Conservation (phyloP, 2,113 vertebrate genomes). For the Oryzias javanicus region DNA sequence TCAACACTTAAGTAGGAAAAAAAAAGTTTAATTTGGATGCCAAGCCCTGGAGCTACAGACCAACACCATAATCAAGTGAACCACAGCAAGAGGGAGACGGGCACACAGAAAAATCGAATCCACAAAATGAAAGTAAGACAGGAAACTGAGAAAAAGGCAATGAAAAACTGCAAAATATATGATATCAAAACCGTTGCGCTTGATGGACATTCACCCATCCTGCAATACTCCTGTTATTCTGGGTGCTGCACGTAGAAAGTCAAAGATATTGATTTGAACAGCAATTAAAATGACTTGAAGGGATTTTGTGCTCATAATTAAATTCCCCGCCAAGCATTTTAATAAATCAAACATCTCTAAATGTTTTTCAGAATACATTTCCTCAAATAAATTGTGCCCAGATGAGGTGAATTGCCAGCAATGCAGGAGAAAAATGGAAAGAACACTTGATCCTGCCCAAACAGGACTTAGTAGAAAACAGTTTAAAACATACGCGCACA, state of each 20-base stretch:
- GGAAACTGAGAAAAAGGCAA: conserved; percentile 42
- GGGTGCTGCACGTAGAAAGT: not conserved
- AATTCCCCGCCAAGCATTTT: not conserved
- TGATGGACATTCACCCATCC: conserved; percentile 41
- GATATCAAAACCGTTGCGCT: conserved; percentile 40
- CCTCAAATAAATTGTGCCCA: conserved; percentile 21
- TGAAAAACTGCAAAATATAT: conserved; percentile 43
- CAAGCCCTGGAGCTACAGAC: conserved; percentile 65
- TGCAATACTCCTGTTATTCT: conserved; percentile 22
- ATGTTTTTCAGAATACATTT: conserved; percentile 23
- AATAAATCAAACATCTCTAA: conserved; percentile 9
- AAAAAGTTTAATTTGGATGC: conserved; percentile 71
- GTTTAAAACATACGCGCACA: conserved; percentile 5
- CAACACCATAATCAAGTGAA: conserved; percentile 70
- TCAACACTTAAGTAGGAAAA: conserved; percentile 47
- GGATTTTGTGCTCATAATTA: not conserved
- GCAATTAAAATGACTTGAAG: not conserved
- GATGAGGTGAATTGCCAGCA: conserved; percentile 36
- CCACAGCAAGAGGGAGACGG: conserved; percentile 46
- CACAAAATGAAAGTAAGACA: conserved; percentile 23
- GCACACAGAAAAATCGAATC: conserved; percentile 32
- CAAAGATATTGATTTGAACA: not conserved
- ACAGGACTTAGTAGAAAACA: conserved; percentile 40
- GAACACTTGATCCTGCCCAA: conserved; percentile 41
- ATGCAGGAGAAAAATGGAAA: conserved; percentile 23